Base-by-base conservation (phyloP, 2,113 vertebrate species). In the Arothron firmamentum region DNA sequence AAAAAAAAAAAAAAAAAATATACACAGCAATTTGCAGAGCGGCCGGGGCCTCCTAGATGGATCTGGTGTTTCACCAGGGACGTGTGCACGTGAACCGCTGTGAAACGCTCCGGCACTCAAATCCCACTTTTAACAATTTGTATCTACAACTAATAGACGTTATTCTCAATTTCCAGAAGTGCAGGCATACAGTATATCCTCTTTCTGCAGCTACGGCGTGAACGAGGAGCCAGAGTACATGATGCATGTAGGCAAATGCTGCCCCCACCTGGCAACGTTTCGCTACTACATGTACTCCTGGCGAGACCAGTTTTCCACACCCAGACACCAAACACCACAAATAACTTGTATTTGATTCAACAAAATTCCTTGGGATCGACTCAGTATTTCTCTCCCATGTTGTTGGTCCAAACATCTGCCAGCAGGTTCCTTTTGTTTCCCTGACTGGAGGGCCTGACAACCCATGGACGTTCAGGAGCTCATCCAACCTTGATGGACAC, bases 11-110 rank as follows among this genome's bases (percentile, higher is more conserved):
- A 49, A 57, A 82, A 72, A 1, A 28, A 28, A 28, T 28, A 28
- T 28, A 28, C 82, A 78, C 6, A 46, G 61, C 70, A 86, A 83
- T 76, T 85, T 82, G 69, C 75, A 63, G 46, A 74, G 52, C 55
- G 51, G 59, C 48, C 46, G 65, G 68, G 74, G 67, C 62, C 56
- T 61, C 59, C 14, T 47, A 23, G 14, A 11, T 20, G 59, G 31
- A 3, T 9, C 52, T 34, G 5, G 7, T n/a, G 23, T 28, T 34
- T 17, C 52, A 34, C 23, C 5, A 52, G 21, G 23, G 0, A 17
- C 2, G 25, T 53, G 52, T 34, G 16, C 23, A n/a, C 23, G 18
- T 64, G 45, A 28, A 45, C 42, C 31, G 18, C 52, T 73, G 15
- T 49, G 16, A 15, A 19, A 53, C 14, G 16, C 25, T n/a, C 20